Percentiles rank a stretch among this genome's conserved stretches.
Evolutionary conservation across 2,888 invertebrate genomes (phyloP).

Genomic region (Gerris lacustris): DNA sequence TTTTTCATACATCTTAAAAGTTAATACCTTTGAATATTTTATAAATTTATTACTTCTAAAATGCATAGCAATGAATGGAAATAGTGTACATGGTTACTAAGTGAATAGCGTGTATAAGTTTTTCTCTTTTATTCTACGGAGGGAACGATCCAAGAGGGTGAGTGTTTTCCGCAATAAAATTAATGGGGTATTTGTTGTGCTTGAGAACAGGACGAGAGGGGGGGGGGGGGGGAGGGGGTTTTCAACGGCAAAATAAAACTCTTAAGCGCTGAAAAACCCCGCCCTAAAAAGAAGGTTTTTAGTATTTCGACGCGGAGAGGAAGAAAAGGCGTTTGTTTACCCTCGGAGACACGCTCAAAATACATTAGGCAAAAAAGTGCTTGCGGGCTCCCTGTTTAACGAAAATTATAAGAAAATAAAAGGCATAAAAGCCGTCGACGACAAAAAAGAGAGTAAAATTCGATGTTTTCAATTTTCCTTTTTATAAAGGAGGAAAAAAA

Average conservation of each 20-base stretch:
- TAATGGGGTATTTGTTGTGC: slow-evolving; percentile 1
- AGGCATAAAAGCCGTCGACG: neutral
- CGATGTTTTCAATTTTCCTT: too few relatives aligned
- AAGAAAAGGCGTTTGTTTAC: slow-evolving; percentile 1
- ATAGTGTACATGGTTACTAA: too few relatives aligned
- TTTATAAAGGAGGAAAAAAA: too few relatives aligned
- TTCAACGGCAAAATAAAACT: slow-evolving; percentile 2
- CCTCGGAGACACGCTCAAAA: neutral
- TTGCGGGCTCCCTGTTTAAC: neutral
- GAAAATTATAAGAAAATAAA: neutral
- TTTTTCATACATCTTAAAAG: too few relatives aligned
- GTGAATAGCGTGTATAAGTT: too few relatives aligned
- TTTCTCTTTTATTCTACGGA: too few relatives aligned
- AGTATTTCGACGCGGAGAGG: neutral
- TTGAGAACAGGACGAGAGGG: too few relatives aligned
- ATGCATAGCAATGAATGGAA: too few relatives aligned
- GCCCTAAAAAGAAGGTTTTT: neutral
- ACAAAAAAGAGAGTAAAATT: too few relatives aligned
- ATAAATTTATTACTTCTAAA: too few relatives aligned
- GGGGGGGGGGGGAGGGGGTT: neutral
- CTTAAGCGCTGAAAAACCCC: neutral
- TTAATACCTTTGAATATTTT: too few relatives aligned
- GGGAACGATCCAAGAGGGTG: too few relatives aligned
- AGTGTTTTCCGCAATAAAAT: neutral
- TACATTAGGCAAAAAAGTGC: neutral